Evolutionary conservation across 1,140 invertebrate species (phyloP).

Genomic region (Bicyclus anynana): DNA sequence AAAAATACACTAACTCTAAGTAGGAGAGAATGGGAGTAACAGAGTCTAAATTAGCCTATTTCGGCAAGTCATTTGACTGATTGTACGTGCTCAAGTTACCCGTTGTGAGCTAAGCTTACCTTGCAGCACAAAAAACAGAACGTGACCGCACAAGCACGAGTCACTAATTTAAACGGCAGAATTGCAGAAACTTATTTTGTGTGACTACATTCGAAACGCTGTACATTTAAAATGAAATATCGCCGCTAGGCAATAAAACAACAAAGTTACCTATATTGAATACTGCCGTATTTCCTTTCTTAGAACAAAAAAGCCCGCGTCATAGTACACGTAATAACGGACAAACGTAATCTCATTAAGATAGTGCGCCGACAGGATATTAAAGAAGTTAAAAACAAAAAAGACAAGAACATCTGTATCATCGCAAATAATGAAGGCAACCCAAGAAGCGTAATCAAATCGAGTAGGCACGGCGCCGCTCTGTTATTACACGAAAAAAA

Average conservation of each 20-base stretch:
- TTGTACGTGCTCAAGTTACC: constrained; percentile 26
- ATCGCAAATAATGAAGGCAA: constrained; percentile 68
- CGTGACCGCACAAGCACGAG: constrained; percentile 45
- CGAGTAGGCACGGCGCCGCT: constrained; percentile 40
- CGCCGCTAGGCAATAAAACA: constrained; percentile 20
- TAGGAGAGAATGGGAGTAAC: background rate
- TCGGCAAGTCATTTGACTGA: constrained; percentile 21
- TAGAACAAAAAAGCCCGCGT: constrained; percentile 20
- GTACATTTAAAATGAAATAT: constrained; percentile 37
- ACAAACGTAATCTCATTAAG: constrained; percentile 21
- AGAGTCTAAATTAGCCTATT: constrained; percentile 14
- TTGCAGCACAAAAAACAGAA: constrained; percentile 32
- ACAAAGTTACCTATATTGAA: constrained; percentile 22
- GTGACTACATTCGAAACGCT: constrained; percentile 34
- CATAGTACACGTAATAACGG: constrained; percentile 11
- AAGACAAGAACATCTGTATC: constrained; percentile 54
- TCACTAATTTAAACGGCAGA: constrained; percentile 49
- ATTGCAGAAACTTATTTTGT: constrained; percentile 44
- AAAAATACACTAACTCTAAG: background rate
- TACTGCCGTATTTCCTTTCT: constrained; percentile 15
- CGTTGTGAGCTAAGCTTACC: constrained; percentile 27
- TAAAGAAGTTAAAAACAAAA: constrained; percentile 46
- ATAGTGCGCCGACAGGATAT: constrained; percentile 25
- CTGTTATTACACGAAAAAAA: constrained; percentile 55
- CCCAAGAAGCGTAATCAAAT: constrained; percentile 47